Evolutionary conservation across 2,797 vertebrate genomes (phyloP).

Genomic region (Gymnocypris eckloni): DNA sequence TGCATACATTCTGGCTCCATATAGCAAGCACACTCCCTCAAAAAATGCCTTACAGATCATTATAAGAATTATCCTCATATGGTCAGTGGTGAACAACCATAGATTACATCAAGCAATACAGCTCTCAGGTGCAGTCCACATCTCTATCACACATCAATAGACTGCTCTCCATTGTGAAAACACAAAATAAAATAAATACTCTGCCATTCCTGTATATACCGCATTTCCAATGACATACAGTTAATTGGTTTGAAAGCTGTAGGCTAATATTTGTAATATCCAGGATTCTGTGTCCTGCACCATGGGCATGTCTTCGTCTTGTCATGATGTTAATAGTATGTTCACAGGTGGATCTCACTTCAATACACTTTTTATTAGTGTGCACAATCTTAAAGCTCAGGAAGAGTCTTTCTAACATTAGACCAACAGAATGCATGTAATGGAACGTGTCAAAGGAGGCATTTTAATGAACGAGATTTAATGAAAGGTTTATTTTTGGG

Average conservation of each 20-base stretch:
- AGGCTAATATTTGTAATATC: not conserved
- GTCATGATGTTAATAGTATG: not conserved
- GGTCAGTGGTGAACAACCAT: not conserved
- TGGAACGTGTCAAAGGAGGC: not conserved
- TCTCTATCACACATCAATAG: not conserved
- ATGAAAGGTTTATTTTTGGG: conserved; percentile 45
- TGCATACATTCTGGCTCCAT: not conserved
- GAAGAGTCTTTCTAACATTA: not conserved
- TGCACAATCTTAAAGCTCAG: not conserved
- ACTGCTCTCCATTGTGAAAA: not conserved
- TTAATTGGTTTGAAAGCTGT: not conserved
- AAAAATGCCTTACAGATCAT: not conserved
- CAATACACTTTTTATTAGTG: not conserved
- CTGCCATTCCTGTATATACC: not conserved
- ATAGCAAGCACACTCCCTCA: not conserved
- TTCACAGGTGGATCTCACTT: not conserved
- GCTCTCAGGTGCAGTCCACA: not conserved
- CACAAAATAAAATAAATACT: not conserved
- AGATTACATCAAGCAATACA: not conserved
- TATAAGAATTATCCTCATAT: not conserved
- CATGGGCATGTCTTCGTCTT: not conserved
- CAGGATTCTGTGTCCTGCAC: not conserved
- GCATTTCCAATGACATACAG: not conserved
- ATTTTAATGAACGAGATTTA: conserved; percentile 16
- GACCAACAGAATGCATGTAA: not conserved